Evolutionary conservation across 2,797 vertebrate genomes (phyloP).

Genomic region (Myotis planiceps): DNA sequence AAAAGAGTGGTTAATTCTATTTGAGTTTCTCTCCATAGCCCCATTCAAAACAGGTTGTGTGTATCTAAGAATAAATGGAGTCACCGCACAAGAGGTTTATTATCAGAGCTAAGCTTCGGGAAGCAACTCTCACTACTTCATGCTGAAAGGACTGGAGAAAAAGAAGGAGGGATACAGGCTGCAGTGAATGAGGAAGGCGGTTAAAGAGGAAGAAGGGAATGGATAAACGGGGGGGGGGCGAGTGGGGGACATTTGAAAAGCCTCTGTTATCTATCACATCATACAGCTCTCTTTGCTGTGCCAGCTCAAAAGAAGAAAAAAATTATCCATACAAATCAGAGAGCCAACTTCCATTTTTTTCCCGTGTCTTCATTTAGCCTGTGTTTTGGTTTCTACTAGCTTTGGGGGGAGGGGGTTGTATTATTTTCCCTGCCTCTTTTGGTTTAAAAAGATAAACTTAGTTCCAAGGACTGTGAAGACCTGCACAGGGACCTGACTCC

Average conservation of each 20-base stretch:
- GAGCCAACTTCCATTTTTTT: neutral
- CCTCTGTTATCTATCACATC: neutral
- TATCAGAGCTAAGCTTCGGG: constrained; percentile 72
- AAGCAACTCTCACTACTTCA: constrained; percentile 66
- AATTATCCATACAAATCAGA: neutral
- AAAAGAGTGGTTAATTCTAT: constrained; percentile 81
- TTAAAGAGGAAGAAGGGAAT: constrained; percentile 40
- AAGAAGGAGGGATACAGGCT: constrained; percentile 8
- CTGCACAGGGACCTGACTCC: constrained; percentile 40
- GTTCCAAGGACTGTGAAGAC: constrained; percentile 50
- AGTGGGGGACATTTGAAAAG: neutral
- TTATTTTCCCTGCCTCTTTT: constrained; percentile 15
- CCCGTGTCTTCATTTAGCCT: neutral
- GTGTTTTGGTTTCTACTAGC: neutral
- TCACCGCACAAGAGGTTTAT: constrained; percentile 80
- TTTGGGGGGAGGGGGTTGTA: neutral
- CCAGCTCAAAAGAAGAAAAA: constrained; percentile 19
- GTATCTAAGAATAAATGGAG: constrained; percentile 80
- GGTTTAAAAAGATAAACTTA: constrained; percentile 43
- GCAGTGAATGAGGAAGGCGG: constrained; percentile 22
- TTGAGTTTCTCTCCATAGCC: constrained; percentile 80
- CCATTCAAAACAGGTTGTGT: constrained; percentile 81
- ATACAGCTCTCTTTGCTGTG: neutral
- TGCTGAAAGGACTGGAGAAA: constrained; percentile 55
- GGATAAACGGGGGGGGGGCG: neutral